Evolutionary conservation across 2,113 vertebrate species (phyloP).

Genomic region (Dicaeum eximium): DNA sequence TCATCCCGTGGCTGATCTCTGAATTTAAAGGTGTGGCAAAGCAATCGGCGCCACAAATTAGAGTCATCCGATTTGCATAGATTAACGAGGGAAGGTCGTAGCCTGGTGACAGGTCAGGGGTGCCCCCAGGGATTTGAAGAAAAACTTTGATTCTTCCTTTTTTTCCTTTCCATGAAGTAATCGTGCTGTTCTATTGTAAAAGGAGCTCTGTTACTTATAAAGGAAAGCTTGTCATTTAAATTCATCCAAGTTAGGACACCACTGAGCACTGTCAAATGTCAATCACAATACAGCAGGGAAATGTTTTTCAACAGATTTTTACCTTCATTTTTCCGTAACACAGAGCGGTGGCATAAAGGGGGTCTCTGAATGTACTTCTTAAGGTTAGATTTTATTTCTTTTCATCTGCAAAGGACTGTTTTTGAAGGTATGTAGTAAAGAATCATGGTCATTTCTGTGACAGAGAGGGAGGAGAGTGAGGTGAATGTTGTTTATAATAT

Average conservation of each 20-base stretch:
- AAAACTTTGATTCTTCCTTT: slow-evolving; percentile 79
- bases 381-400: slow-evolving; percentile 64
- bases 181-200: slow-evolving; percentile 80
- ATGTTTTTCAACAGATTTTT: slow-evolving; percentile 80
- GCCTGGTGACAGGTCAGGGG: slow-evolving; percentile 73
- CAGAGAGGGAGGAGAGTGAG: slow-evolving; percentile 52
- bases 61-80: slow-evolving; percentile 78
- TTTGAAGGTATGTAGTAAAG: slow-evolving; percentile 61
- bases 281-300: slow-evolving; percentile 77
- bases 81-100: slow-evolving; percentile 74
- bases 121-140: slow-evolving; percentile 72
- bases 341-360: slow-evolving; percentile 71
- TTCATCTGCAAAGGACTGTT: slow-evolving; percentile 46
- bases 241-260: slow-evolving; percentile 79
- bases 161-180: slow-evolving; percentile 64
- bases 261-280: slow-evolving; percentile 79
- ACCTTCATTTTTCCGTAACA: slow-evolving; percentile 73
- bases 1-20: slow-evolving; percentile 53
- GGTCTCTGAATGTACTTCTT: slow-evolving; percentile 59
- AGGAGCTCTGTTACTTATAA: slow-evolving; percentile 75
- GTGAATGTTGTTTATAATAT: slow-evolving; percentile 60
- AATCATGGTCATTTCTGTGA: slow-evolving; percentile 61
- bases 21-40: slow-evolving; percentile 75
- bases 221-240: slow-evolving; percentile 82
- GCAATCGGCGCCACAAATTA: slow-evolving; percentile 72